Evolutionary conservation across 2,113 vertebrate species (phyloP).

Genomic region (Prunella himalayana): DNA sequence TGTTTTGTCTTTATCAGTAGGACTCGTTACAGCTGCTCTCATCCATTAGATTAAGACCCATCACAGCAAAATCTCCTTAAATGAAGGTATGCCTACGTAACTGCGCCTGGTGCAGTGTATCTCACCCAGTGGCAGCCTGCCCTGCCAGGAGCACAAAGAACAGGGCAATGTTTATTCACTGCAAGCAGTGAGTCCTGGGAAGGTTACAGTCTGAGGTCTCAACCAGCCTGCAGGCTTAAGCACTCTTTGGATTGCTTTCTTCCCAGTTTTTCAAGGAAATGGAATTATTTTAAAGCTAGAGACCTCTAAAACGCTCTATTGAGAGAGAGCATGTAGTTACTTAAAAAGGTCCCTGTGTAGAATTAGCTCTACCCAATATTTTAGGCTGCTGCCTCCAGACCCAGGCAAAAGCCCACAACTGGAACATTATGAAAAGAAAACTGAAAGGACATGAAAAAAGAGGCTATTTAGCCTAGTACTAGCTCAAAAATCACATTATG

Average conservation of each 20-base stretch:
- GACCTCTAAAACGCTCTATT: background rate
- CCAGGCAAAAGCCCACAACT: background rate
- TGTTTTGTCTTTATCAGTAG: background rate
- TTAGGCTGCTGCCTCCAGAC: background rate
- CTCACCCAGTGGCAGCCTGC: background rate
- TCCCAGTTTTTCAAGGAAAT: background rate
- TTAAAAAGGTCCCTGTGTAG: background rate
- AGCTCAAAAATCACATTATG: background rate
- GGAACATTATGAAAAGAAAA: background rate
- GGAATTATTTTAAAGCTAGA: background rate
- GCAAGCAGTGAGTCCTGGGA: background rate
- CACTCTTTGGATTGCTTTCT: background rate
- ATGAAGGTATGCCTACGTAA: background rate
- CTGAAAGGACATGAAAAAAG: background rate
- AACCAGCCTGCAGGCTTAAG: background rate
- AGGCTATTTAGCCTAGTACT: background rate
- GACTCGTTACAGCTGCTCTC: background rate
- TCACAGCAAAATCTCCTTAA: slow-evolving; percentile 15
- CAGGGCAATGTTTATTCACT: background rate
- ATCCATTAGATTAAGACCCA: background rate
- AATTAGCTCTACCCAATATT: background rate
- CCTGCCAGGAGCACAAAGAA: background rate
- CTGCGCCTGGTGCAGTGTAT: rapidly evolving
- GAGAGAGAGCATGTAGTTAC: rapidly evolving
- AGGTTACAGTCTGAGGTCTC: background rate